A percentile compares a stretch with the other conserved stretches of the same genome.
Conservation (phyloP, 2,797 vertebrate genomes). For the Pangasius krempfi region DNA sequence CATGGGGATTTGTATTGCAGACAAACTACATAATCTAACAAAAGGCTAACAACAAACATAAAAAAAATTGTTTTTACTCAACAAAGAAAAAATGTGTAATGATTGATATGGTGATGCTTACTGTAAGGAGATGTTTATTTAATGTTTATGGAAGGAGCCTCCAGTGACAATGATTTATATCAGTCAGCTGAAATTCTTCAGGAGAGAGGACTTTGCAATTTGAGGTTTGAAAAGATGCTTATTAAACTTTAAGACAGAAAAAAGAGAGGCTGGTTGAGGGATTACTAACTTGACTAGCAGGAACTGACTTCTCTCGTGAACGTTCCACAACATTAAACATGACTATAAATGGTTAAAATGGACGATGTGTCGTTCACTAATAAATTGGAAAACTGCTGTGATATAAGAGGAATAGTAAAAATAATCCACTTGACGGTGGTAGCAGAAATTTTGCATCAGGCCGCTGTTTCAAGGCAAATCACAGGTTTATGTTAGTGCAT, state of each 20-base stretch:
- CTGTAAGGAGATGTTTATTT: too few relatives aligned
- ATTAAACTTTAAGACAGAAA: background rate
- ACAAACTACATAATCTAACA: background rate
- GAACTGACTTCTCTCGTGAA: too few relatives aligned
- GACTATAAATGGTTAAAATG: background rate
- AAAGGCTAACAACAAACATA: background rate
- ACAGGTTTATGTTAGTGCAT: too few relatives aligned
- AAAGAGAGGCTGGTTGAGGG: background rate
- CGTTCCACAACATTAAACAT: background rate
- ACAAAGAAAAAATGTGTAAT: background rate
- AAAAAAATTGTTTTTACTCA: background rate
- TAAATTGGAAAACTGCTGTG: too few relatives aligned
- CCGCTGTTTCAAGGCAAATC: background rate
- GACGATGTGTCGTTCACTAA: background rate
- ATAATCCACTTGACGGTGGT: too few relatives aligned
- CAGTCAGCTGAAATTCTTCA: background rate
- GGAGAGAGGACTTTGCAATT: background rate
- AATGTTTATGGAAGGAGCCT: background rate
- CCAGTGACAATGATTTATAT: background rate
- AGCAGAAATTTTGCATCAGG: too few relatives aligned
- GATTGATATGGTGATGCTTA: background rate
- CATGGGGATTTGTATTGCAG: background rate
- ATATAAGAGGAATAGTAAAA: background rate
- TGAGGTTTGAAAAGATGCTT: background rate
- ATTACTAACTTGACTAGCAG: background rate